A percentile compares a stretch with the other conserved stretches of the same genome.
Conservation (phyloP, 1,140 invertebrate genomes). For the Drosophila trapezifrons region DNA sequence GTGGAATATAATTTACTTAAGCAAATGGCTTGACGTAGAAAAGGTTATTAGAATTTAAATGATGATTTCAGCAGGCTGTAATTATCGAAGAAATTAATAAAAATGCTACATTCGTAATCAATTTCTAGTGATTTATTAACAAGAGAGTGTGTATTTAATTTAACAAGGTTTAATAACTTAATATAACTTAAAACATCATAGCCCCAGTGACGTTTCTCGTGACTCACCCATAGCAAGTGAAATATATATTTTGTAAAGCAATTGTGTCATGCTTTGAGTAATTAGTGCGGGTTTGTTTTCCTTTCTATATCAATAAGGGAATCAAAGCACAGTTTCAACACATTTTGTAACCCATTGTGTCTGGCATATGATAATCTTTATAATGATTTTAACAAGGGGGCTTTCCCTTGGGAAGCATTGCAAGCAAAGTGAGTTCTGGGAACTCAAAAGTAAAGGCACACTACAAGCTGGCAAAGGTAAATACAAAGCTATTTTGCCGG, state of each 20-base stretch:
- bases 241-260: conserved; percentile 7
- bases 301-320: conserved; percentile 6
- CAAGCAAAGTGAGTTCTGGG: conserved; percentile 34
- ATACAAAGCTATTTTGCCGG: conserved; percentile 12
- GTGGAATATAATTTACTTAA: neutral
- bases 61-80: neutral
- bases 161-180: neutral
- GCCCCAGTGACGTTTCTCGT: neutral
- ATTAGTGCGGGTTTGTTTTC: conserved; percentile 11
- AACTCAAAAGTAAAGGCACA: neutral
- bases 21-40: neutral
- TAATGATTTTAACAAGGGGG: conserved; percentile 17
- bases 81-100: neutral
- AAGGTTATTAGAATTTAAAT: neutral
- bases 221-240: conserved; percentile 1
- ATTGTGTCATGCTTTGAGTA: conserved; percentile 8
- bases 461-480: conserved; percentile 12
- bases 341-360: conserved; percentile 15
- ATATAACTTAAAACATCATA: neutral
- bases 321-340: conserved; percentile 8
- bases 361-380: neutral
- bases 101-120: neutral
- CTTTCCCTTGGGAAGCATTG: conserved; percentile 18
- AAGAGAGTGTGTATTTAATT: neutral
- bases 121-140: neutral